A percentile compares a stretch with the other conserved stretches of the same genome.
phyloP scores from a whole-genome alignment of 1,140 invertebrate genomes.

The Pristionchus pacificus region DNA sequence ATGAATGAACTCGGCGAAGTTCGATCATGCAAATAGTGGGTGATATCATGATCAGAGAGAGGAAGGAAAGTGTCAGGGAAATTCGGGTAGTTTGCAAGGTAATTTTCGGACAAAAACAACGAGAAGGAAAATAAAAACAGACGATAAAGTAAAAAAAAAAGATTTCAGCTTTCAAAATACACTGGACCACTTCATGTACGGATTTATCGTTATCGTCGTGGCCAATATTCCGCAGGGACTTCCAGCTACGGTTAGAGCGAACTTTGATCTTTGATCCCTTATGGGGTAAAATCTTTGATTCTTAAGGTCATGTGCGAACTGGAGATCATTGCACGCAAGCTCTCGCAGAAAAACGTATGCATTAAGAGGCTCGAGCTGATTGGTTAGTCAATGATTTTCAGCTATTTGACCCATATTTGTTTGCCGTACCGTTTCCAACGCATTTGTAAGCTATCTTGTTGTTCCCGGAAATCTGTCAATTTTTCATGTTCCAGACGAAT shows the following conservation, averaged over 20 bases:
- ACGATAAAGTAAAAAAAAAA: no score
- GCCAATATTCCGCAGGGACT: constrained; percentile 80
- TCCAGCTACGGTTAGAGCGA: constrained; percentile 90
- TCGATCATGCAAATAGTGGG: no score
- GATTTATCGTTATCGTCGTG: constrained; percentile 38
- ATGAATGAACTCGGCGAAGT: no score
- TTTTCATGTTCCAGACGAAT: constrained; percentile 73
- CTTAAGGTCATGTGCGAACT: constrained; percentile 68
- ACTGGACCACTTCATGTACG: constrained; percentile 21
- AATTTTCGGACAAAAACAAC: no score
- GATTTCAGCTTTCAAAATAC: neutral
- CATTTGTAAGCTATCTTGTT: neutral
- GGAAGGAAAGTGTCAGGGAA: no score
- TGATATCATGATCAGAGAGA: no score
- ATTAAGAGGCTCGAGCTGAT: constrained; percentile 96
- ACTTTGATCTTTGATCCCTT: neutral
- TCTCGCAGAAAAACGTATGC: constrained; percentile 94
- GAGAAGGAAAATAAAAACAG: no score
- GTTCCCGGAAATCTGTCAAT: neutral
- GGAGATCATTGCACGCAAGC: constrained; percentile 91
- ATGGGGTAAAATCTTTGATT: neutral
- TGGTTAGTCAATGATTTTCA: neutral
- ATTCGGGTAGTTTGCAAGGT: no score
- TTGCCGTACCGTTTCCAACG: no score
- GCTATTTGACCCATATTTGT: no score